Evolutionary conservation across 2,113 vertebrate species (phyloP).

Genomic region (Menura novaehollandiae): DNA sequence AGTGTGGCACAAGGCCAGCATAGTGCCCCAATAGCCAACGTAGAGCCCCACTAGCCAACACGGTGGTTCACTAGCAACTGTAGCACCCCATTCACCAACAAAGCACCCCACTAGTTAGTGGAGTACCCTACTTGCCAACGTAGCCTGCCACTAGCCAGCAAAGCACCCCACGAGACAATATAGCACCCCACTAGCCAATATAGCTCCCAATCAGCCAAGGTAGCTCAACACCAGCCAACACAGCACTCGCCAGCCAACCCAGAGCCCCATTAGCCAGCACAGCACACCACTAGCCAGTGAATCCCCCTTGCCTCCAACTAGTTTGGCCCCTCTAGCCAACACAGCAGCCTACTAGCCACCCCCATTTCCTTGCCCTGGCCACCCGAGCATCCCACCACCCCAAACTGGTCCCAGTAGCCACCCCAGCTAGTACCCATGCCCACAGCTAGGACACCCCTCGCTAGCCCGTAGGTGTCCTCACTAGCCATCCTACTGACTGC

Average conservation of each 20-base stretch:
- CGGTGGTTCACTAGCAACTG: not conserved
- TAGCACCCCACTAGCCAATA: rapidly evolving
- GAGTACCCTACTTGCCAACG: rapidly evolving
- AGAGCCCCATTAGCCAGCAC: not conserved
- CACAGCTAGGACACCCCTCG: rapidly evolving
- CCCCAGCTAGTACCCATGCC: rapidly evolving
- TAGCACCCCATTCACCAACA: not conserved
- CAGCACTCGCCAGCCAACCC: too few relatives aligned
- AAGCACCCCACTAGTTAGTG: rapidly evolving
- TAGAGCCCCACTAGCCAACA: not conserved
- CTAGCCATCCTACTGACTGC: not conserved
- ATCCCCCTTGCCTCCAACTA: not conserved
- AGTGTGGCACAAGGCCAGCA: rapidly evolving
- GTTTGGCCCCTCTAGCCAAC: not conserved
- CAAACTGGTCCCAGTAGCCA: not conserved
- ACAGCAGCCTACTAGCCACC: not conserved
- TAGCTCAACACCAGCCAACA: not conserved
- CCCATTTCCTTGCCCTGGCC: not conserved
- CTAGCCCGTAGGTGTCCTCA: not conserved
- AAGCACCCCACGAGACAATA: not conserved
- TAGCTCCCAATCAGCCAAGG: rapidly evolving
- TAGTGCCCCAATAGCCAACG: not conserved
- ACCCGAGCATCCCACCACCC: not conserved
- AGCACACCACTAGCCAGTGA: not conserved
- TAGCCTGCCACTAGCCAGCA: not conserved